Evolutionary conservation across 2,113 vertebrate species (phyloP).

Genomic region (Paratilapia polleni): DNA sequence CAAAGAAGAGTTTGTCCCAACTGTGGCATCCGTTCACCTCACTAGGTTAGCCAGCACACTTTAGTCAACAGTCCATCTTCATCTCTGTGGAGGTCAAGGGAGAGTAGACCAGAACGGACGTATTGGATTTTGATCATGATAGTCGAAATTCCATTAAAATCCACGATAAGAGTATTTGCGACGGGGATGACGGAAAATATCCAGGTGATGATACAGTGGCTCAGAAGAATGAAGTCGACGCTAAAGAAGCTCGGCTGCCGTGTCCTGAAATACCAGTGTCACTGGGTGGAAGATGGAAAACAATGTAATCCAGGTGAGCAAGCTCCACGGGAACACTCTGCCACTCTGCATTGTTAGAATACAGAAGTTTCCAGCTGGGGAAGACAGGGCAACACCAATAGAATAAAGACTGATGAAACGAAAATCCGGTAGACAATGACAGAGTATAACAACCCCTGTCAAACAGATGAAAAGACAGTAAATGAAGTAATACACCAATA

Average conservation of each 20-base stretch:
- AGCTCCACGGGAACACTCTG: background rate
- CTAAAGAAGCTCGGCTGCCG: background rate
- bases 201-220: too few species aligned
- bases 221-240: too few species aligned
- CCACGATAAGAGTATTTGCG: too few species aligned
- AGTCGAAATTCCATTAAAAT: too few species aligned
- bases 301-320: background rate
- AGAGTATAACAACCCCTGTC: background rate
- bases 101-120: too few species aligned
- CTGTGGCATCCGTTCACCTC: too few species aligned
- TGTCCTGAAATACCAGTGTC: background rate
- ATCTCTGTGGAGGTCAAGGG: too few species aligned
- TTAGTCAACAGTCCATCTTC: too few species aligned
- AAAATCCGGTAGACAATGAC: background rate
- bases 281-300: background rate
- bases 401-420: background rate
- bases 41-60: too few species aligned
- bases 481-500: background rate
- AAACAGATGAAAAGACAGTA: background rate
- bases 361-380: background rate
- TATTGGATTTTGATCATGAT: too few species aligned
- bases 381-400: background rate
- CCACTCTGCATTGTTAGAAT: background rate
- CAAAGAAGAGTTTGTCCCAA: too few species aligned
- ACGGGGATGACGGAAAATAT: too few species aligned